Evolutionary conservation across 2,113 vertebrate species (phyloP).

Genomic region (Laterallus jamaicensis): DNA sequence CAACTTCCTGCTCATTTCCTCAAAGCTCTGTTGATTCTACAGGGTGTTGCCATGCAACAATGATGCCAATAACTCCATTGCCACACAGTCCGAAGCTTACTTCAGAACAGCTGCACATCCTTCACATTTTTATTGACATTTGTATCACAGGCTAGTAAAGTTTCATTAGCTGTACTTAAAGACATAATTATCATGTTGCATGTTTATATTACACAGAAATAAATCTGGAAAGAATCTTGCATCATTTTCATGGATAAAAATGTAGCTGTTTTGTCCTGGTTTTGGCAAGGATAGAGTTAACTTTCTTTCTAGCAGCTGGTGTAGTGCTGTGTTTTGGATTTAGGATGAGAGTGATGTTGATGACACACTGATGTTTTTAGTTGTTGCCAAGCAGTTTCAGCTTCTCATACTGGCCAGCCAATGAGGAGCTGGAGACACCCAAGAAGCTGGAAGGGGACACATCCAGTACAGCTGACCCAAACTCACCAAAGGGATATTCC

Average conservation of each 20-base stretch:
- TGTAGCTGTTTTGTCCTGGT: not conserved
- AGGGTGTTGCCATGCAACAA: not conserved
- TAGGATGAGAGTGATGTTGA: no score
- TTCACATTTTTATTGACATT: conserved; percentile 43
- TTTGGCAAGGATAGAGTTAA: no score
- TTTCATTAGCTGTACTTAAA: conserved; percentile 54
- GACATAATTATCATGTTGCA: not conserved
- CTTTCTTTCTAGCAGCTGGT: no score
- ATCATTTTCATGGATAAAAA: not conserved
- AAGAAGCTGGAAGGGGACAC: no score
- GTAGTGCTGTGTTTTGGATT: no score
- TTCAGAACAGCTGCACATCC: conserved; percentile 35
- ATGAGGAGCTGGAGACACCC: no score
- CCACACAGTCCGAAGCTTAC: not conserved
- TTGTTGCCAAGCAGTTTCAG: no score
- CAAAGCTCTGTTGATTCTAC: not conserved
- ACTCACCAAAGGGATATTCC: no score
- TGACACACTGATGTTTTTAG: no score
- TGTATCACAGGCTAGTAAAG: conserved; percentile 35
- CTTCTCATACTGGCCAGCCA: no score
- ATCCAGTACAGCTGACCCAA: no score
- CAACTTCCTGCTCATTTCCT: not conserved
- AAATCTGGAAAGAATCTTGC: not conserved
- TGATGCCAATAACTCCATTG: not conserved
- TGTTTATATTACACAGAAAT: conserved; percentile 17